These are phyloP conservation scores for Xenentodon cancila DNA, from an alignment of 2,797 vertebrate species.

Conservation along the genomic window DNA sequence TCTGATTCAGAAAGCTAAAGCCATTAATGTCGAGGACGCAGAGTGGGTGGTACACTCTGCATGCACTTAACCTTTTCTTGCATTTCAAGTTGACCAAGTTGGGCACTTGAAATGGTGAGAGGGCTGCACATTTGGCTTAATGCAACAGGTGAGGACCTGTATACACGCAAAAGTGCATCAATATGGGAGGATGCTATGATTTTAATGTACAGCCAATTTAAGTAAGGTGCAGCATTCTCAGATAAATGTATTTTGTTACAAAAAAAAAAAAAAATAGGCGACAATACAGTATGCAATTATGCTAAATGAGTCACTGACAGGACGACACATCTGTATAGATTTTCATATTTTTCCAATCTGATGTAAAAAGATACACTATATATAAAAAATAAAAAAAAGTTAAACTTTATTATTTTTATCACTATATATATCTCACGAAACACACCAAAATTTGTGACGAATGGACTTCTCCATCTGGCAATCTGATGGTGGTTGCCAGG, in stretches of 20 bases:
- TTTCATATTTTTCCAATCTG: background rate
- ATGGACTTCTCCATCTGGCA: too few species aligned
- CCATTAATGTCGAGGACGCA: constrained; percentile 44
- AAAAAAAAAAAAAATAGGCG: too few species aligned
- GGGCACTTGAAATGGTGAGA: constrained; percentile 31
- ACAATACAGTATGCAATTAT: background rate
- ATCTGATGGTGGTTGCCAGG: too few species aligned
- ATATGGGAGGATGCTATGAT: background rate
- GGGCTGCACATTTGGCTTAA: constrained; percentile 23
- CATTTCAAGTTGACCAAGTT: constrained; percentile 35
- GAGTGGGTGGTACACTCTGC: constrained; percentile 37
- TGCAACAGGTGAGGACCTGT: constrained; percentile 19
- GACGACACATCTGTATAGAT: constrained; percentile 12
- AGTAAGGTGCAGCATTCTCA: too few species aligned
- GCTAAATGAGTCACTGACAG: constrained; percentile 12
- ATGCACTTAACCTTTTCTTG: constrained; percentile 64
- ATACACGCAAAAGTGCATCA: background rate
- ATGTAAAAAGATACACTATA: constrained; percentile 9
- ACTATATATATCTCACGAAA: too few species aligned
- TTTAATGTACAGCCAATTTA: background rate
- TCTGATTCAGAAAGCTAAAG: constrained; percentile 37
- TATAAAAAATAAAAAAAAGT: too few species aligned
- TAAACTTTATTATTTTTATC: too few species aligned
- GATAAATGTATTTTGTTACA: too few species aligned
- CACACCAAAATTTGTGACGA: too few species aligned